Evolutionary conservation across 2,888 invertebrate genomes (phyloP).

Genomic region (Cerastis leucographa): DNA sequence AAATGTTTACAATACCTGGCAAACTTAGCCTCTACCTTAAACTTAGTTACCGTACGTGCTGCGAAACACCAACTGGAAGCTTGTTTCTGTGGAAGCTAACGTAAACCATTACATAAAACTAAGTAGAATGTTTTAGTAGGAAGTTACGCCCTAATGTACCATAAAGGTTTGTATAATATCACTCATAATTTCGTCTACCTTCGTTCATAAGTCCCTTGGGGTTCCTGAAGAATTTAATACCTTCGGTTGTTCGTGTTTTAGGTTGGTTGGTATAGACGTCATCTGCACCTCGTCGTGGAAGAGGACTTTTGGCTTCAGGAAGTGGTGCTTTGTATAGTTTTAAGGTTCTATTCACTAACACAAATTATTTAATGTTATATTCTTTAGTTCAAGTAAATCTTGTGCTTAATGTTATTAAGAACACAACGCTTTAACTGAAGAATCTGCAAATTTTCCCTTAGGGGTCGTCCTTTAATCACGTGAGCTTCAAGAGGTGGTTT

Average conservation of each 20-base stretch:
- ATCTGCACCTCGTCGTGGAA: too few relatives aligned
- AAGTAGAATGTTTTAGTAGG: slow-evolving; percentile 6
- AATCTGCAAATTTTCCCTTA: background rate
- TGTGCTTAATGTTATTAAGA: too few relatives aligned
- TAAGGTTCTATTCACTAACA: too few relatives aligned
- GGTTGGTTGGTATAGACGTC: too few relatives aligned
- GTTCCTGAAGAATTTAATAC: background rate
- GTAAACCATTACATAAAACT: slow-evolving; percentile 36
- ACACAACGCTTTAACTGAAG: background rate
- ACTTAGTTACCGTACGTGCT: slow-evolving; percentile 23
- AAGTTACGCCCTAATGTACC: background rate
- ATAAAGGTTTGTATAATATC: slow-evolving; percentile 1
- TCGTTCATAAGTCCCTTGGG: slow-evolving; percentile 1
- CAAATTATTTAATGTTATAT: too few relatives aligned
- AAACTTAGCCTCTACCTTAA: slow-evolving; percentile 20
- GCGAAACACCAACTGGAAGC: slow-evolving; percentile 40
- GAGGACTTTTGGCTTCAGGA: too few relatives aligned
- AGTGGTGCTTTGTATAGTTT: too few relatives aligned
- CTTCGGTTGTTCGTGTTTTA: background rate
- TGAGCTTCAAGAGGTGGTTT: too few relatives aligned
- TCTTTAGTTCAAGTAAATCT: too few relatives aligned
- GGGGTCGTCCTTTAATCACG: background rate
- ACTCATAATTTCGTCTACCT: background rate
- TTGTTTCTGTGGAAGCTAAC: slow-evolving; percentile 22
- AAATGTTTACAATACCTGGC: background rate